Percentiles rank a stretch among this genome's conserved stretches.
Evolutionary conservation across 2,113 vertebrate species (phyloP).

Genomic region (Blennius ocellaris): DNA sequence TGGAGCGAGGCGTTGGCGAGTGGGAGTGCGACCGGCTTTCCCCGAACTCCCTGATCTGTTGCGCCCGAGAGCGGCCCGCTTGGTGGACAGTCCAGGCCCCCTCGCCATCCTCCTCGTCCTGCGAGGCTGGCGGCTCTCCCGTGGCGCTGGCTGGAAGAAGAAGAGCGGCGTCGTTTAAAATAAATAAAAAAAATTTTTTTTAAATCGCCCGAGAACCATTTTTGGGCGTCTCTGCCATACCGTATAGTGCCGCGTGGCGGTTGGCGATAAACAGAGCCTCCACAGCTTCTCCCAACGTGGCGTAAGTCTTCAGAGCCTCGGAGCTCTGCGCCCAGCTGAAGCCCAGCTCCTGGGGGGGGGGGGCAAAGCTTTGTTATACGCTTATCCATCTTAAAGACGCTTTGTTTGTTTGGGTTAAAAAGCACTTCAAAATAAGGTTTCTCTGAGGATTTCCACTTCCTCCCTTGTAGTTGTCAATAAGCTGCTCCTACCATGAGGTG

Average conservation of each 20-base stretch:
- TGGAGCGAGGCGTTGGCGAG: constrained; percentile 17
- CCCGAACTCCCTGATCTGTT: constrained; percentile 12
- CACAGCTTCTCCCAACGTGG: constrained; percentile 74
- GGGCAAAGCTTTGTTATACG: too few species aligned
- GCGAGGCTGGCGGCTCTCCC: fast-evolving
- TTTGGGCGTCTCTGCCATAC: constrained; percentile 37
- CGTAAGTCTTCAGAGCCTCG: constrained; percentile 75
- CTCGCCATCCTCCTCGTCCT: neutral
- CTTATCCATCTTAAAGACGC: too few species aligned
- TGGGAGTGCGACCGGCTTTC: constrained; percentile 18
- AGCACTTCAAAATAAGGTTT: too few species aligned
- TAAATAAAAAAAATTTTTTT: too few species aligned
- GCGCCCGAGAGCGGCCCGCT: constrained; percentile 8
- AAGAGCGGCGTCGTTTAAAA: neutral
- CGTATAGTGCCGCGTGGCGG: neutral
- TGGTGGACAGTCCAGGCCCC: constrained; percentile 48
- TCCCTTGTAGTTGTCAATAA: neutral
- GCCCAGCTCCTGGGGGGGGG: constrained; percentile 86
- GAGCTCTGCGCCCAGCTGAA: constrained; percentile 77
- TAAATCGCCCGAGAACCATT: too few species aligned
- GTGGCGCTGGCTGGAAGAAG: constrained; percentile 18
- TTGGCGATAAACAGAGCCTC: constrained; percentile 67
- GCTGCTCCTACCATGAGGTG: constrained; percentile 76
- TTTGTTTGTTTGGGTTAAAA: too few species aligned
- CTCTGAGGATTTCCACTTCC: neutral